Percentiles rank a stretch among this genome's conserved stretches.
Conservation (phyloP, 2,888 invertebrate species). For the Cephus sareptanus region DNA sequence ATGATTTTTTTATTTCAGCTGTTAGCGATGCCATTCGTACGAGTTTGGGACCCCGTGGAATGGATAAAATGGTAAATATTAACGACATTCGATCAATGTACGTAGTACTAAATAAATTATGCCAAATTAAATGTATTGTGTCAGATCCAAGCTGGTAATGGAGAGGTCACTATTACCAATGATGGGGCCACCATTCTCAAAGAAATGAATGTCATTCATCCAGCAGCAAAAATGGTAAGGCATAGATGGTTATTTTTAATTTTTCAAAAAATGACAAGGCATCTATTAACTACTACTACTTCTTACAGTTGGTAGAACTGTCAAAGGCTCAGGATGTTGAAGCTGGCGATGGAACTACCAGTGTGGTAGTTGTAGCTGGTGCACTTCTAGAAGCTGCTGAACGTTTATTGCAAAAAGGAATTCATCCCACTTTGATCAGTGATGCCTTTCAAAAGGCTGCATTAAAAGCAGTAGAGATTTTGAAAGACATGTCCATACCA, state of each 20-base stretch:
- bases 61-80: constrained; percentile 96
- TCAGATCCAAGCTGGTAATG: constrained; percentile 94
- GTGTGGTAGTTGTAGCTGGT: constrained; percentile 97
- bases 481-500: constrained; percentile 86
- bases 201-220: constrained; percentile 98
- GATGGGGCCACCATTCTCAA: constrained; percentile 99
- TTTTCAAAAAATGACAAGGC: background rate
- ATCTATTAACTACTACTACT: constrained; percentile 2
- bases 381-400: constrained; percentile 94
- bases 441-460: constrained; percentile 94
- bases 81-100: background rate
- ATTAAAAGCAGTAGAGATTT: constrained; percentile 79
- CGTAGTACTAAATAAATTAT: background rate
- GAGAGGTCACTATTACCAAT: constrained; percentile 99
- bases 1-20: constrained; percentile 72
- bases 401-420: constrained; percentile 90
- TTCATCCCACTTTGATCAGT: constrained; percentile 97
- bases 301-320: constrained; percentile 89
- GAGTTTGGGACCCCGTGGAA: constrained; percentile 97
- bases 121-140: constrained; percentile 45
- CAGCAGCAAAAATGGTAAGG: constrained; percentile 97
- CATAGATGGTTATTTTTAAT: background rate
- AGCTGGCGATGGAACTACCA: constrained; percentile 99
- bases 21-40: constrained; percentile 99
- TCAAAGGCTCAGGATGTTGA: constrained; percentile 99